Conservation (phyloP, 2,888 invertebrate genomes). For the Drosophila paranaensis region DNA sequence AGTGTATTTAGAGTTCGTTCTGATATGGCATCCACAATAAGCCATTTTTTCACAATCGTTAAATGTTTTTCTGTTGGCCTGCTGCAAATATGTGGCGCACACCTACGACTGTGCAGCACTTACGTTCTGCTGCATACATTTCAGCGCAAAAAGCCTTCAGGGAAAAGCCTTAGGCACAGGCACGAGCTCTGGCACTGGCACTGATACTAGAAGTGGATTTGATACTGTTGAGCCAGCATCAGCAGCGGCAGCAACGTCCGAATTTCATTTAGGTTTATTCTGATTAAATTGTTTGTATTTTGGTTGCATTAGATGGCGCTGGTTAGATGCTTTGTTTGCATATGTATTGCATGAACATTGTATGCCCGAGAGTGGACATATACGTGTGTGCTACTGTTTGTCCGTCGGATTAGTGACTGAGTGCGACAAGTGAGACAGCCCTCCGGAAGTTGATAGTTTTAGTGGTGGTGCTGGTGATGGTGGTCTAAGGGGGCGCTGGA, state of each 20-base stretch:
- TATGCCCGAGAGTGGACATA: constrained; percentile 9
- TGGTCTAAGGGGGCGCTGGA: not conserved
- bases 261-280: constrained; percentile 79
- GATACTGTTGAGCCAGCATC: constrained; percentile 18
- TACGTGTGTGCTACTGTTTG: constrained; percentile 44
- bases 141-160: constrained; percentile 68
- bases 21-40: not conserved
- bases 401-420: constrained; percentile 64
- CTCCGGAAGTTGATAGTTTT: constrained; percentile 20
- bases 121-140: constrained; percentile 75
- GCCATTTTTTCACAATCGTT: constrained; percentile 60
- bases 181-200: not conserved
- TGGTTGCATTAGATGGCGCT: constrained; percentile 71
- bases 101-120: constrained; percentile 55
- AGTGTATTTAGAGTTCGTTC: constrained; percentile 54
- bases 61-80: constrained; percentile 65
- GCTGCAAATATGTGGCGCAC: constrained; percentile 57
- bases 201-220: constrained; percentile 14
- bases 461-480: not conserved
- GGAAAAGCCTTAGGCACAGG: constrained; percentile 48
- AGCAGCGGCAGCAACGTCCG: constrained; percentile 40
- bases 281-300: constrained; percentile 80
- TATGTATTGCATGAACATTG: constrained; percentile 31
- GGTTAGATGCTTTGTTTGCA: constrained; percentile 25
- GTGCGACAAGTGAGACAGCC: constrained; percentile 29